These are phyloP conservation scores for Leptodirus hochenwartii DNA, from an alignment of 2,888 invertebrate genomes.

Conservation along the genomic window DNA sequence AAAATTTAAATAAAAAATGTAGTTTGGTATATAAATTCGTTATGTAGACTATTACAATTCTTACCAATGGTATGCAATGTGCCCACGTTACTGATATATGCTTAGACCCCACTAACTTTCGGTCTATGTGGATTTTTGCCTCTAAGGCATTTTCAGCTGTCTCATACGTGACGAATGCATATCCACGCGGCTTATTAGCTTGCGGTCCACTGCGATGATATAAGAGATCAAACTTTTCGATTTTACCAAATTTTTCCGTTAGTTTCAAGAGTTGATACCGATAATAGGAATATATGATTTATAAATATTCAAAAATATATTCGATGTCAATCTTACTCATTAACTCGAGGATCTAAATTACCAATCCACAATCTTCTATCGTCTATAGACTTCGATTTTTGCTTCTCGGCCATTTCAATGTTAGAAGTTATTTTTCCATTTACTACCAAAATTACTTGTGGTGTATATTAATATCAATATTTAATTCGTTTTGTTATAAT, in stretches of 20 bases:
- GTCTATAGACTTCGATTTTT: slow-evolving; percentile 26
- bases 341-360: slow-evolving; percentile 73
- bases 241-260: slow-evolving; percentile 81
- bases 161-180: slow-evolving; percentile 78
- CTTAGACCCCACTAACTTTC: slow-evolving; percentile 53
- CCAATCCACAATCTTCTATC: slow-evolving; percentile 80
- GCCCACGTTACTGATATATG: slow-evolving; percentile 67
- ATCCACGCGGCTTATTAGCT: slow-evolving; percentile 78
- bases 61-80: slow-evolving; percentile 49
- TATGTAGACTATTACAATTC: slow-evolving; percentile 13
- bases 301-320: slow-evolving; percentile 9
- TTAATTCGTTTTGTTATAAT: no score
- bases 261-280: slow-evolving; percentile 93
- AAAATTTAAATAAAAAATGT: no score
- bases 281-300: slow-evolving; percentile 30
- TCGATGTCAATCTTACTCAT: slow-evolving; percentile 84
- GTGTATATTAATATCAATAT: no score
- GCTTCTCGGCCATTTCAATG: no score
- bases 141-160: slow-evolving; percentile 44
- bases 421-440: no score
- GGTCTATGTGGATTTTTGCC: slow-evolving; percentile 57
- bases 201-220: slow-evolving; percentile 84
- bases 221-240: slow-evolving; percentile 90
- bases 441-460: no score
- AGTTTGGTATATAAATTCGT: no score